These are phyloP conservation scores for Basileuterus tristriatus DNA, from an alignment of 2,797 vertebrate species.

Conservation along the genomic window DNA sequence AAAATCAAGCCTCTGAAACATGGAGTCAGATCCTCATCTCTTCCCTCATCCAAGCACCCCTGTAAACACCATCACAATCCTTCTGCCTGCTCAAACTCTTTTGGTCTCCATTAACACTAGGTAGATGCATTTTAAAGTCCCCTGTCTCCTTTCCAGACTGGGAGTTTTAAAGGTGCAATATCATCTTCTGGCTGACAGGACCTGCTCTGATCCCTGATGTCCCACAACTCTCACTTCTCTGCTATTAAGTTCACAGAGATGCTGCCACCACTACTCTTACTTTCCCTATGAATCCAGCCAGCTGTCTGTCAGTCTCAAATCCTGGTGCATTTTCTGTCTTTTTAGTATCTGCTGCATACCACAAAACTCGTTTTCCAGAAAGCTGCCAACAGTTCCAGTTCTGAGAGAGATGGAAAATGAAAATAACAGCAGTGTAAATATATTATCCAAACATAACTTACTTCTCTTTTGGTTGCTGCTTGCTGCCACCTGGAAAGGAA, in stretches of 20 bases:
- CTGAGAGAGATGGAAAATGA: not conserved
- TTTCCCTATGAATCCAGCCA: constrained; percentile 19
- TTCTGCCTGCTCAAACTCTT: not conserved
- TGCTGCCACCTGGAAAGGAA: constrained; percentile 25
- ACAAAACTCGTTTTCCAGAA: not conserved
- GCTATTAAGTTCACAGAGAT: constrained; percentile 38
- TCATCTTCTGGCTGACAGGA: constrained; percentile 16
- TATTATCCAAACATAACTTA: not conserved
- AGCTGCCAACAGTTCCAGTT: not conserved
- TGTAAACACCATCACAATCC: not conserved
- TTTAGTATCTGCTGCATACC: not conserved
- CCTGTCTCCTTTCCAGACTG: not conserved
- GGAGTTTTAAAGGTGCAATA: not conserved
- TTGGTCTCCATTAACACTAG: not conserved
- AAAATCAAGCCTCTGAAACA: too few species aligned
- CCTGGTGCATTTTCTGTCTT: not conserved
- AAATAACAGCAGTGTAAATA: not conserved
- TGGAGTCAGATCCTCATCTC: too few species aligned
- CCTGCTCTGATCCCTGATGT: constrained; percentile 25
- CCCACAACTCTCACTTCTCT: constrained; percentile 44
- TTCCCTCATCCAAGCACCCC: too few species aligned
- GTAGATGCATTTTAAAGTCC: not conserved
- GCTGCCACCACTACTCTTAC: not conserved
- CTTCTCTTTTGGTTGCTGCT: not conserved
- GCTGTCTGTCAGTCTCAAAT: constrained; percentile 36